Conservation (phyloP, 2,113 vertebrate species). For the Miniopterus natalensis region DNA sequence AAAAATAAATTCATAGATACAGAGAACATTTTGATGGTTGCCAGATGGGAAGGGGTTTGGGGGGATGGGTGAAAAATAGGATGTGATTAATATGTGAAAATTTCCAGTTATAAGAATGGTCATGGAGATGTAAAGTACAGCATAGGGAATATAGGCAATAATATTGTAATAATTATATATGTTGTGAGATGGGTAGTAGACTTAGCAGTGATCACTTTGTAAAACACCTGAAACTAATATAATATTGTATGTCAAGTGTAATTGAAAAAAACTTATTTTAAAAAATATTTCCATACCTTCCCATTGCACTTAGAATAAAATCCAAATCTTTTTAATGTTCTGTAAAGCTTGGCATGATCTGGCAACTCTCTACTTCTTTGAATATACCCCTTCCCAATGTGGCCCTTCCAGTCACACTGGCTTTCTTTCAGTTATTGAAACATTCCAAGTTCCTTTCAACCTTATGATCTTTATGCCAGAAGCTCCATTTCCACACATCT, state of each 20-base stretch:
- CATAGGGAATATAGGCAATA: background rate
- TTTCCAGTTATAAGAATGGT: background rate
- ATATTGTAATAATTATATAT: background rate
- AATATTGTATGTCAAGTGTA: background rate
- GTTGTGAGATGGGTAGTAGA: background rate
- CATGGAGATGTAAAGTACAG: background rate
- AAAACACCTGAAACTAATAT: background rate
- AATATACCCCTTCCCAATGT: too few relatives aligned
- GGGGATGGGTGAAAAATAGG: background rate
- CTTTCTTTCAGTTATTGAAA: background rate
- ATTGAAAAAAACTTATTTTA: background rate
- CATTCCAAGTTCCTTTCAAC: constrained; percentile 3
- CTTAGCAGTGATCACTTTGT: background rate
- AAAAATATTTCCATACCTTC: background rate
- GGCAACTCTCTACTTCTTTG: background rate
- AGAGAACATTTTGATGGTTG: background rate
- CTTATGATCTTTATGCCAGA: background rate
- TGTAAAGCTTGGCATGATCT: background rate
- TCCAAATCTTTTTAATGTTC: background rate
- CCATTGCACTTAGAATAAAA: background rate
- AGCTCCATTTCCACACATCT: background rate
- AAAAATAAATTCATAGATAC: background rate
- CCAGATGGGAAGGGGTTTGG: background rate
- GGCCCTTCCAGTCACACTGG: background rate
- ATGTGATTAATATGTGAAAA: background rate